A percentile compares a stretch with the other conserved stretches of the same genome.
phyloP scores from a whole-genome alignment of 2,113 vertebrate species.

The Ochotona curzoniae region DNA sequence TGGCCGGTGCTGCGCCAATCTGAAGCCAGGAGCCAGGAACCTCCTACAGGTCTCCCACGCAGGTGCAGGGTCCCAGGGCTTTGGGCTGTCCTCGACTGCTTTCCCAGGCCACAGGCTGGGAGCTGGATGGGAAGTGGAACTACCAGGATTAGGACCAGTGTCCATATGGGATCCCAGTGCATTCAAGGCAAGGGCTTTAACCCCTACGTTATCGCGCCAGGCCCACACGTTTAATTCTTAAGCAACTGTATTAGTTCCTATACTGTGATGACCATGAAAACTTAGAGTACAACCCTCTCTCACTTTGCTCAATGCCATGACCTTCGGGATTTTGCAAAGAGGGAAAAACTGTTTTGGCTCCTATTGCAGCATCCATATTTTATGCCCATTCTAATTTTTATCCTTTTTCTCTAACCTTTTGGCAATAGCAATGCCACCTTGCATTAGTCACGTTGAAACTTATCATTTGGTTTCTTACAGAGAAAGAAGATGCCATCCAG shows the following conservation, averaged over 20 bases:
- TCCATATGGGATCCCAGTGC: too few relatives aligned
- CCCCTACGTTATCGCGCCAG: too few relatives aligned
- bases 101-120: too few relatives aligned
- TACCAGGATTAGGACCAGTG: too few relatives aligned
- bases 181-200: too few relatives aligned
- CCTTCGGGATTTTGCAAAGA: background rate
- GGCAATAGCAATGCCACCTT: background rate
- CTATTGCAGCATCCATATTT: background rate
- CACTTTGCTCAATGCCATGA: background rate
- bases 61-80: too few relatives aligned
- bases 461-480: conserved; percentile 2
- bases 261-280: background rate
- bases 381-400: background rate
- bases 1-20: too few relatives aligned
- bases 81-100: too few relatives aligned
- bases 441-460: background rate
- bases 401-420: background rate
- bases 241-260: background rate
- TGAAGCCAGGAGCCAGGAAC: too few relatives aligned
- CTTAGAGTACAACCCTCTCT: background rate
- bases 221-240: background rate
- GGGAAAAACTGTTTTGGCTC: background rate
- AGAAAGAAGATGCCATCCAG: background rate
- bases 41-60: too few relatives aligned
- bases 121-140: too few relatives aligned